A percentile compares a stretch with the other conserved stretches of the same genome.
Conservation (phyloP, 2,888 invertebrate genomes). For the Rosalia funebris region DNA sequence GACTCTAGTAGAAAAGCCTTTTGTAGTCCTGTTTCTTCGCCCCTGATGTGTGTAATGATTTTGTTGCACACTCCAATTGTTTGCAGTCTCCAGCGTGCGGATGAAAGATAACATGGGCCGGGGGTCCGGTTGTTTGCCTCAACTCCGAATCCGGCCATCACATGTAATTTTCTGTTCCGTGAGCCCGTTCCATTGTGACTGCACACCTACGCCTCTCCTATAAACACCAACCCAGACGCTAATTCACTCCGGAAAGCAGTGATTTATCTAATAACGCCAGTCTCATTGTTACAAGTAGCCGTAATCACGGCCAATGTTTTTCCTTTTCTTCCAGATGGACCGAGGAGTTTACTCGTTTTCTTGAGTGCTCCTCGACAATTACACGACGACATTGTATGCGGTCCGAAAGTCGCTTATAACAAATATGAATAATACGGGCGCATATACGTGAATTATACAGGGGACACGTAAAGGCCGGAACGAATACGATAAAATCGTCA, state of each 20-base stretch:
- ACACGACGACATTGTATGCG: no score
- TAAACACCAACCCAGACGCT: conserved; percentile 48
- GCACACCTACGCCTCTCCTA: conserved; percentile 48
- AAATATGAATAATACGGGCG: no score
- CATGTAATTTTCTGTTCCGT: conserved; percentile 50
- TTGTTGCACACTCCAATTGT: conserved; percentile 50
- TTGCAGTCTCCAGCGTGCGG: conserved; percentile 39
- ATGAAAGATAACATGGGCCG: conserved; percentile 41
- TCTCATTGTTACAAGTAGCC: conserved; percentile 56
- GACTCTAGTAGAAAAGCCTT: conserved; percentile 34
- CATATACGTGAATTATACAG: no score
- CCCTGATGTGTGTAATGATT: conserved; percentile 44
- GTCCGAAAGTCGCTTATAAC: no score
- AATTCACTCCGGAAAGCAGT: conserved; percentile 58
- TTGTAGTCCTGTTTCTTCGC: conserved; percentile 36
- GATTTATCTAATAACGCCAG: conserved; percentile 57
- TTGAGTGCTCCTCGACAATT: conserved; percentile 7
- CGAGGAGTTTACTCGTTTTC: conserved; percentile 1
- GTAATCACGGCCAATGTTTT: conserved; percentile 45
- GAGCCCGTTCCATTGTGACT: conserved; percentile 49
- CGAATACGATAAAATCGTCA: no score
- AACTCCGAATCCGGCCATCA: conserved; percentile 47
- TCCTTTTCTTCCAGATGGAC: conserved; percentile 25
- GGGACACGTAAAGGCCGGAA: no score
- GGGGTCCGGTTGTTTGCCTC: conserved; percentile 37